Conservation (phyloP, 35 echinoderm and acorn worm genomes). For the Chiridota heheva region DNA sequence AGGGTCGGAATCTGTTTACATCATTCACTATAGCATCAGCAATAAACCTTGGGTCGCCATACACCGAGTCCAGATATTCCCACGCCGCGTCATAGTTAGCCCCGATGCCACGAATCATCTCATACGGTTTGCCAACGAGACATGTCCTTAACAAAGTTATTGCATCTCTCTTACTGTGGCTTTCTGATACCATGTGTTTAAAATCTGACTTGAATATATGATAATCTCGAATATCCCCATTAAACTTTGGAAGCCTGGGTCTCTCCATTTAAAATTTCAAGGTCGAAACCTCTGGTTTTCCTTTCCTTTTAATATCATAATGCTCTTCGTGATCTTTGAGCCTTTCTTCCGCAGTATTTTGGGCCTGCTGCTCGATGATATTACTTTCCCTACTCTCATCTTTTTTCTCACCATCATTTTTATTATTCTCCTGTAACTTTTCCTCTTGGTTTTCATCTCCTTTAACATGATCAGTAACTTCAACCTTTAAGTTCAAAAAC, state of each 20-base stretch:
- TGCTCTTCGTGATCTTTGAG: too few relatives aligned
- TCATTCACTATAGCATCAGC: constrained; percentile 55
- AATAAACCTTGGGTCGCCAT: constrained; percentile 66
- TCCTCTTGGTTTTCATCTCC: not conserved
- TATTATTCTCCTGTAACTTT: too few relatives aligned
- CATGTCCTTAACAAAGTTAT: constrained; percentile 25
- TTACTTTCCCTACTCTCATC: not conserved
- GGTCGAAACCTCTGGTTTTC: not conserved
- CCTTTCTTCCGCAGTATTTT: not conserved
- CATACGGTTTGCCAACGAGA: constrained; percentile 43
- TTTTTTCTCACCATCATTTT: not conserved
- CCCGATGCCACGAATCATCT: constrained; percentile 61
- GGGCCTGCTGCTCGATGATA: not conserved
- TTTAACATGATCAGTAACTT: constrained; percentile 32
- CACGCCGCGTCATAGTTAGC: constrained; percentile 57
- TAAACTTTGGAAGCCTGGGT: constrained; percentile 57
- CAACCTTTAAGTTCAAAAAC: not conserved
- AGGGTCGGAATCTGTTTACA: constrained; percentile 48
- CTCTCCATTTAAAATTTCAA: constrained; percentile 53
- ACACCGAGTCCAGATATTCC: constrained; percentile 60
- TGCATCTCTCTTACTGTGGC: constrained; percentile 54
- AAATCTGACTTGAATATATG: constrained; percentile 62
- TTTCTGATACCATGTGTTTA: not conserved
- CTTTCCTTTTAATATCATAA: not conserved
- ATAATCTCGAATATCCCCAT: constrained; percentile 68